Evolutionary conservation across 2,113 vertebrate genomes (phyloP), one percentile per base, ranked within the genome.

Genomic region (Hippotragus niger): DNA sequence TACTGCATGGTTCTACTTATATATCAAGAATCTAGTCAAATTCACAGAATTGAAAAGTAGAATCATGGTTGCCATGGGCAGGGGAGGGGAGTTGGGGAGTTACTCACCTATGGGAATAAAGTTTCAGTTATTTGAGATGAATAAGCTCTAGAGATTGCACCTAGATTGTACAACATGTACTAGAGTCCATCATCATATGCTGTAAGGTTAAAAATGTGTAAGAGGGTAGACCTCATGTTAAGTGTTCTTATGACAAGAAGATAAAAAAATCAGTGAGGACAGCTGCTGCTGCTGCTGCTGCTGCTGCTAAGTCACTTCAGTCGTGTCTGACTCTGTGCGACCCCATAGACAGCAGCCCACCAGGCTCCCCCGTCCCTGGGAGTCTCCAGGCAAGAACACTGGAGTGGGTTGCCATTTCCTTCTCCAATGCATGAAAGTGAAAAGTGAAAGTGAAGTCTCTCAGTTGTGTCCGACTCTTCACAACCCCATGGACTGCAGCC

Each of bases 321-420:
- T 58, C 4, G 4, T 58, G 57, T 58, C 57, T 1, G 0, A 58
- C 57, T 58, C 57, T 12, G 57, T 58, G 57, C 0, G 1, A 11
- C 10, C 55, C 55, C 55, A 57, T 4, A 57, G 55, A 25, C 0
- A 23, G 55, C 55, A 57, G 23, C 55, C 23, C 55, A 25, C 55
- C 55, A 57, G 21, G 55, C 55, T 57, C 21, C 55, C 8, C 21
- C 1, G 7, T 10, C 55, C 55, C 21, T 57, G 55, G 55, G 8
- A 57, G 9, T 57, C 55, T 57, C 55, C 55, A 57, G 21, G 21
- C 55, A 57, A 57, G 55, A 57, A 57, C 55, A 57, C 21, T 23
- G 55, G 21, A 57, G 55, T 23, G 55, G 55, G 55, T 57, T 57
- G 7, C 2, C 55, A 57, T 57, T 10, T 57, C 21, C 55, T 57